Base-by-base conservation (phyloP, 2,888 invertebrate genomes). In the Phortica magna region DNA sequence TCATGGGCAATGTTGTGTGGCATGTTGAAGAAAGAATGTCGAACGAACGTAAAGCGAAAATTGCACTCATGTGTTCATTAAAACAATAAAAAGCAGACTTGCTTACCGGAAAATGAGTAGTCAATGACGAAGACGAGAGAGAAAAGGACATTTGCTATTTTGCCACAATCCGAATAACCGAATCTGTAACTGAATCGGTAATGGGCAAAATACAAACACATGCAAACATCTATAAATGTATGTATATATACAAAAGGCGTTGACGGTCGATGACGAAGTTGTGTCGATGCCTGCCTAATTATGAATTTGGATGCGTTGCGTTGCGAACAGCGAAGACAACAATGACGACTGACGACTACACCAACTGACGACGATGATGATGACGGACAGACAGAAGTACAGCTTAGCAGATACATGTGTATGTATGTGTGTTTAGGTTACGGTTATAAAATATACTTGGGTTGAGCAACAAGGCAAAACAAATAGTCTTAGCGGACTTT, bases 51-150 rank as follows among this genome's bases (percentile, higher is more conserved):
- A 77, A 82, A 87, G 83, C 9, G 67, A 61, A 77, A 82, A 87
- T 84, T 84, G 83, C 79, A 82, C 85, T 85, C 76, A 79, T 80
- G 81, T 84, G 83, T 85, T 86, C 86, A 86, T 86, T 86, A 88
- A 86, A 85, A 86, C 86, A 86, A 86, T 87, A 86, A 86, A 87
- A 87, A 78, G 75, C 79, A 78, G 75, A 79, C 79, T 82, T 77
- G 73, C 77, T 76, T 77, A 82, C 73, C 57, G 59, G 53, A 73
- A 73, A 59, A 73, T 68, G 43, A 17, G 14, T 43, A 19, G 70
- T 53, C 53, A 31, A 39, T 70, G 70, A 42, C 22, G n/a, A 9
- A 9, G 59, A 59, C n/a, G 22, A 59, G n/a, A 2, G 12, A n/a
- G 22, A 17, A 14, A 9, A 59, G 22, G 9, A 9, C 59, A 59